Conservation (phyloP, 2,888 invertebrate genomes). For the Plagiodera versicolora region DNA sequence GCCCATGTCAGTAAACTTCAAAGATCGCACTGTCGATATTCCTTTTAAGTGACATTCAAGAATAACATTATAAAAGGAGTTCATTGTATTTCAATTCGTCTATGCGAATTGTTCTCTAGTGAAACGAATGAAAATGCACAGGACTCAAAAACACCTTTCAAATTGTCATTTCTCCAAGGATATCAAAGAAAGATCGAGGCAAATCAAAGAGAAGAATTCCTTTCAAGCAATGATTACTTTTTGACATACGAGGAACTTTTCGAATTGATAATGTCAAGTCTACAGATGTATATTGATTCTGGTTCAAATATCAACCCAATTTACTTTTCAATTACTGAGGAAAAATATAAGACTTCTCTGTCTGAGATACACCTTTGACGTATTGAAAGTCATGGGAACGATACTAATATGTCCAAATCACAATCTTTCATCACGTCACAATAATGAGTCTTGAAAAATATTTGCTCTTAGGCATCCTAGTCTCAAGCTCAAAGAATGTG, state of each 20-base stretch:
- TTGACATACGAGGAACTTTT: constrained; percentile 30
- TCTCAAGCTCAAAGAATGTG: too few relatives aligned
- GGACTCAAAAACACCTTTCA: not conserved
- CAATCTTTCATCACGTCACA: too few relatives aligned
- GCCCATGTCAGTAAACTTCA: too few relatives aligned
- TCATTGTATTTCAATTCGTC: too few relatives aligned
- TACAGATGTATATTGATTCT: constrained; percentile 30
- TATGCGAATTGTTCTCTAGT: not conserved
- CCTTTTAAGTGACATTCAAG: too few relatives aligned
- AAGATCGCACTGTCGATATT: too few relatives aligned
- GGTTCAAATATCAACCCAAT: constrained; percentile 26
- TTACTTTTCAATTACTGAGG: constrained; percentile 19
- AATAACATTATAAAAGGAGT: too few relatives aligned
- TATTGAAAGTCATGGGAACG: too few relatives aligned
- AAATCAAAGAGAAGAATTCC: not conserved
- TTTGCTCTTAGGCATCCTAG: too few relatives aligned
- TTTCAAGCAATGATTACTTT: not conserved
- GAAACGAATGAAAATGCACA: not conserved
- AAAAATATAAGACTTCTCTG: too few relatives aligned
- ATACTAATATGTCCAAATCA: not conserved
- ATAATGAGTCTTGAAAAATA: too few relatives aligned
- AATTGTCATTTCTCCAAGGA: not conserved
- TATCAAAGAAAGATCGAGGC: not conserved
- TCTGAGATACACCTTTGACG: too few relatives aligned
- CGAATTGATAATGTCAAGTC: constrained; percentile 31